phyloP scores from a whole-genome alignment of 1,140 invertebrate species.

The Hermetia illucens region DNA sequence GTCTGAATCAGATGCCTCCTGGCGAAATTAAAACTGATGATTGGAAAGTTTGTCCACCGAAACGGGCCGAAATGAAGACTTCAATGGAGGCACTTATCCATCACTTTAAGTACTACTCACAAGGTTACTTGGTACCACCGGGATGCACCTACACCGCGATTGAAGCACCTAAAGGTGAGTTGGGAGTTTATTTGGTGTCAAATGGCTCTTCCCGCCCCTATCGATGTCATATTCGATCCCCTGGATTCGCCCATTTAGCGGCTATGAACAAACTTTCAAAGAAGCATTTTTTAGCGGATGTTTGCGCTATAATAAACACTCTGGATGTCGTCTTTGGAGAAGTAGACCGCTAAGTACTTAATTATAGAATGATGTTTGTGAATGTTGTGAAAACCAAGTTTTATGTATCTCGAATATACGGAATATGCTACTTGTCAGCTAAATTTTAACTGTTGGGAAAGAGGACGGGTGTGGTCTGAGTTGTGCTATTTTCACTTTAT shows the following conservation, averaged over 20 bases:
- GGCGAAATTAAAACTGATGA: constrained; percentile 77
- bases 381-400: no score
- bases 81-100: constrained; percentile 83
- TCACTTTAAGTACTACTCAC: constrained; percentile 73
- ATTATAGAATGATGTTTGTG: no score
- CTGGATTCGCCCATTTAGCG: constrained; percentile 59
- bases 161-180: constrained; percentile 75
- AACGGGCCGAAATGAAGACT: constrained; percentile 69
- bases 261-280: constrained; percentile 44
- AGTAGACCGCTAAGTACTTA: constrained; percentile 60
- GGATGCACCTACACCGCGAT: constrained; percentile 65
- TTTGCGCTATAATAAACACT: constrained; percentile 65
- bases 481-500: no score
- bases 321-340: constrained; percentile 82
- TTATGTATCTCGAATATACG: no score
- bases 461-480: no score
- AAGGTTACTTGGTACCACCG: constrained; percentile 69
- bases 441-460: no score
- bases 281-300: constrained; percentile 55
- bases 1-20: constrained; percentile 69
- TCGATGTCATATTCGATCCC: constrained; percentile 62
- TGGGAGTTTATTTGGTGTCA: constrained; percentile 75
- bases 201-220: constrained; percentile 71
- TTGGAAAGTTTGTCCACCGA: constrained; percentile 64
- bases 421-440: no score